Conservation (phyloP, 2,113 vertebrate genomes). For the Tauraco erythrolophus region DNA sequence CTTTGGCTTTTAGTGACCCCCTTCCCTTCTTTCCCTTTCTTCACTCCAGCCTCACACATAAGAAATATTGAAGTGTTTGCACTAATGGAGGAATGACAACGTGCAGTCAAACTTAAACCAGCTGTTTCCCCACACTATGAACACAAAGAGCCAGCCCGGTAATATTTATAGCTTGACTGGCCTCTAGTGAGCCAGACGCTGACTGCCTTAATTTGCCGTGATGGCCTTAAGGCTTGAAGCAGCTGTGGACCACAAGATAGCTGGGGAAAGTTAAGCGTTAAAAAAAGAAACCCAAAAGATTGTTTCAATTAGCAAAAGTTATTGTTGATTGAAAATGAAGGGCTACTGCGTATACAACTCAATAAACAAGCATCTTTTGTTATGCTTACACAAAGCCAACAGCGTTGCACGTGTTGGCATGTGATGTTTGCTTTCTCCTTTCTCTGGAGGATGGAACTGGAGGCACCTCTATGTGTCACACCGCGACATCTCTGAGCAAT, state of each 20-base stretch:
- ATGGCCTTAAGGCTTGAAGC: conserved; percentile 3
- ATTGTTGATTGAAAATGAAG: background rate
- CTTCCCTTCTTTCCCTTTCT: conserved; percentile 62
- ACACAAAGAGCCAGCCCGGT: conserved; percentile 21
- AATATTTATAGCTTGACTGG: conserved; percentile 68
- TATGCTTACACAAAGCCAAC: background rate
- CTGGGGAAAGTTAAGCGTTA: background rate
- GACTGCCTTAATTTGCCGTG: conserved; percentile 16
- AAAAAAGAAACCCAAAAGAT: background rate
- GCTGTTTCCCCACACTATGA: conserved; percentile 56
- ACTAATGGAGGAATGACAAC: conserved; percentile 61
- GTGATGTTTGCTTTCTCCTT: background rate
- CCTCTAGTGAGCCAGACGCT: conserved; percentile 45
- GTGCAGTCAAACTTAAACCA: conserved; percentile 74
- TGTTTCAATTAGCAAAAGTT: background rate
- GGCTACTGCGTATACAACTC: background rate
- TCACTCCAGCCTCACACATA: conserved; percentile 53
- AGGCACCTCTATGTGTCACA: background rate
- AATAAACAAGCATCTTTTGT: background rate
- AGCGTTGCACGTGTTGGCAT: background rate
- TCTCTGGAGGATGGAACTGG: background rate
- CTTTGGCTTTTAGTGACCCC: conserved; percentile 55
- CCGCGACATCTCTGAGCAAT: background rate
- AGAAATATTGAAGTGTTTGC: conserved; percentile 64
- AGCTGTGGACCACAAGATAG: background rate